phyloP scores from a whole-genome alignment of 2,888 invertebrate genomes.

The Agrotis puta region DNA sequence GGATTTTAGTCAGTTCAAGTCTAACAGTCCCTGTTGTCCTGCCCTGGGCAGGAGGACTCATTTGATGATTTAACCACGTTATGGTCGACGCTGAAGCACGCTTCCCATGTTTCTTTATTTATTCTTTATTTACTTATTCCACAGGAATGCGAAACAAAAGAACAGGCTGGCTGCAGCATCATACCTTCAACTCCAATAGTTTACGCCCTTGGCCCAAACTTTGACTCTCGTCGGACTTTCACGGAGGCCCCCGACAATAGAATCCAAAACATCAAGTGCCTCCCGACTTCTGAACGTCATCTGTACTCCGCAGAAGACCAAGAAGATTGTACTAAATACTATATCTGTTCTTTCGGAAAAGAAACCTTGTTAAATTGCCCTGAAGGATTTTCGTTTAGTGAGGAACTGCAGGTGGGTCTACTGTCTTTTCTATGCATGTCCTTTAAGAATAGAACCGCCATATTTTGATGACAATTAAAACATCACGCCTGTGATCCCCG shows the following conservation, averaged over 20 bases:
- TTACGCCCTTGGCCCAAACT: accelerated
- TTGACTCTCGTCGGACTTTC: background rate
- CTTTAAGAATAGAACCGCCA: no score
- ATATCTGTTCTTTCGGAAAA: constrained; percentile 34
- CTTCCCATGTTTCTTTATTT: no score
- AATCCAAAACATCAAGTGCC: background rate
- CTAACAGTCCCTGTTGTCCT: no score
- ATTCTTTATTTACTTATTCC: no score
- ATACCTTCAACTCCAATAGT: background rate
- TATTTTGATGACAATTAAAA: background rate
- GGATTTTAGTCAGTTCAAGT: no score
- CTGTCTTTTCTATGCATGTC: background rate
- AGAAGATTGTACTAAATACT: constrained; percentile 40
- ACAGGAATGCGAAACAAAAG: constrained; percentile 16
- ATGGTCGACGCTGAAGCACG: no score
- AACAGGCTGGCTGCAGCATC: background rate
- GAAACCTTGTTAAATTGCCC: constrained; percentile 16
- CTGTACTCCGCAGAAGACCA: constrained; percentile 17
- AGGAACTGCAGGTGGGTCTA: constrained; percentile 23
- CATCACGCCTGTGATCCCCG: background rate
- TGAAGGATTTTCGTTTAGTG: constrained; percentile 22
- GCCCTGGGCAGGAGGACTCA: no score
- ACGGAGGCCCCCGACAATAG: background rate
- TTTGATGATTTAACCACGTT: no score
- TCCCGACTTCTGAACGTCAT: background rate